Percentiles rank a stretch among this genome's conserved stretches.
These are phyloP conservation scores for Mesocricetus auratus DNA, from an alignment of 2,113 vertebrate species.

Conservation along the genomic window DNA sequence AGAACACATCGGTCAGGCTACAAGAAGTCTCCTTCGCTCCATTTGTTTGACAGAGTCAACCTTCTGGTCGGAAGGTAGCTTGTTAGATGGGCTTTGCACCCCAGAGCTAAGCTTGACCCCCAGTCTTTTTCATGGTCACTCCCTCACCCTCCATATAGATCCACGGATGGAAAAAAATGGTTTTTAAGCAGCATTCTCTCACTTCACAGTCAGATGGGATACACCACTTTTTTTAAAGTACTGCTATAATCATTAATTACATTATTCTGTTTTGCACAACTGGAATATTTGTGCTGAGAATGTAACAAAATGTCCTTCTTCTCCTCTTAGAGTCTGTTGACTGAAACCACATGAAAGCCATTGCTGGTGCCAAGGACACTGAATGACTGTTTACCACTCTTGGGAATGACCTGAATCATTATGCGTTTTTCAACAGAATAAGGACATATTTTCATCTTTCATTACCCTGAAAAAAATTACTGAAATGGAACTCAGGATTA, in stretches of 20 bases:
- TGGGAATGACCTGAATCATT: conserved; percentile 37
- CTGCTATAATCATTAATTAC: not conserved
- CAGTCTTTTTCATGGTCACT: not conserved
- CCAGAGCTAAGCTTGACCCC: not conserved
- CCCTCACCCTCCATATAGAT: not conserved
- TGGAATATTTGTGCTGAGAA: not conserved
- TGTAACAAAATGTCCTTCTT: conserved; percentile 59
- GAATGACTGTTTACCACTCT: conserved; percentile 8
- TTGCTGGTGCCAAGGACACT: conserved; percentile 14
- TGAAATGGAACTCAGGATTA: conserved; percentile 46
- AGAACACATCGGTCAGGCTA: not conserved
- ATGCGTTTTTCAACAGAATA: conserved; percentile 39
- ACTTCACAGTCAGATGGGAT: not conserved
- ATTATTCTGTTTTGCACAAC: conserved; percentile 41
- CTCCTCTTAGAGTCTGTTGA: not conserved
- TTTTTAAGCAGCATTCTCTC: not conserved
- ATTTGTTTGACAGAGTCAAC: not conserved
- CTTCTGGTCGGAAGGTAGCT: not conserved
- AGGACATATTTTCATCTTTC: conserved; percentile 32
- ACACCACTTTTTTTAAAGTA: not conserved
- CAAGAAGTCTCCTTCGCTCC: not conserved
- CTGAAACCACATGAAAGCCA: not conserved
- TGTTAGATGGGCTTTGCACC: not conserved
- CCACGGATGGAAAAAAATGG: not conserved
- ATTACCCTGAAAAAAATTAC: conserved; percentile 45